phyloP scores from a whole-genome alignment of 2,888 invertebrate genomes.

The Himalopsyche kuldschensis region DNA sequence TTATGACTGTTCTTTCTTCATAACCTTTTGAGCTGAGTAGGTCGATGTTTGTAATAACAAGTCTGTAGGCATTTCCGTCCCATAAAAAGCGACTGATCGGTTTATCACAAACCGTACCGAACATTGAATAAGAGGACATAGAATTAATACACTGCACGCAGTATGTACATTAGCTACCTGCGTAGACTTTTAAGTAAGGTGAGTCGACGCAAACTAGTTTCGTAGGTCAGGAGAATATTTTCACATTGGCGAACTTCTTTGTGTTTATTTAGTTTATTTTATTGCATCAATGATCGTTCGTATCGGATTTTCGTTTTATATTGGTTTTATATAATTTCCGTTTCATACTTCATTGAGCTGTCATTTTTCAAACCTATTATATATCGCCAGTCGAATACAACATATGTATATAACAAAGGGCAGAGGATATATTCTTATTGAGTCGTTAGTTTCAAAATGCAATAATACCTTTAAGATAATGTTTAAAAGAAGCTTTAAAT shows the following conservation, averaged over 20 bases:
- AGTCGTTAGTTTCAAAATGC: too few species aligned
- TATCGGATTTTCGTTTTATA: too few species aligned
- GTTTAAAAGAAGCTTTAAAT: too few species aligned
- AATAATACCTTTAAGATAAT: too few species aligned
- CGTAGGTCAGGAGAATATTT: constrained; percentile 17
- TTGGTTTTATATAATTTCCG: too few species aligned
- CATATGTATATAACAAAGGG: too few species aligned
- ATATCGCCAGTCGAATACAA: too few species aligned
- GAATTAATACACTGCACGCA: constrained; percentile 6
- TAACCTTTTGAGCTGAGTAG: constrained; percentile 21
- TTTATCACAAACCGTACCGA: background rate
- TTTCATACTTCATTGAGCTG: too few species aligned
- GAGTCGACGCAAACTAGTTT: constrained; percentile 14
- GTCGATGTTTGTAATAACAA: constrained; percentile 4
- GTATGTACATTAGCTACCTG: background rate
- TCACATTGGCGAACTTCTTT: background rate
- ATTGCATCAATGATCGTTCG: background rate
- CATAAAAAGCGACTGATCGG: constrained; percentile 2
- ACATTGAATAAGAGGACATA: background rate
- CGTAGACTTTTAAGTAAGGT: background rate
- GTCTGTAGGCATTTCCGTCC: constrained; percentile 23
- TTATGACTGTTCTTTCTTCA: background rate
- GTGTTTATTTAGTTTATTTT: background rate
- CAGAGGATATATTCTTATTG: too few species aligned
- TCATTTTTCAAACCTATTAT: too few species aligned